Conservation (phyloP, 1,140 invertebrate species). For the Neodiprion lecontei region DNA sequence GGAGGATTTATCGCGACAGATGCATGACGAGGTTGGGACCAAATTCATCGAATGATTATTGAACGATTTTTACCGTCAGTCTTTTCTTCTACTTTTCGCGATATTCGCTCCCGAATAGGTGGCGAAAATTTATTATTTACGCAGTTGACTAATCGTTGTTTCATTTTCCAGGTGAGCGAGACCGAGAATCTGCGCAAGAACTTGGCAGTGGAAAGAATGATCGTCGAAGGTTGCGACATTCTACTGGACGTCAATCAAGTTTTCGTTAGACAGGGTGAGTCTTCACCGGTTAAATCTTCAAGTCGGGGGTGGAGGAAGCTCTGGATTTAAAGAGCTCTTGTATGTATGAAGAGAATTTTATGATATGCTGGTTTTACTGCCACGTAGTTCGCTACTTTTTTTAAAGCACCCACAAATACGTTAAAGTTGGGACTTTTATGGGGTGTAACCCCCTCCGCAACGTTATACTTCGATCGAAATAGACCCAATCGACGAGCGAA, state of each 20-base stretch:
- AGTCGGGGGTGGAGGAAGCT: not conserved
- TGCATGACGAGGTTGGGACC: slow-evolving; percentile 79
- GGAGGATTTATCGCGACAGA: slow-evolving; percentile 85
- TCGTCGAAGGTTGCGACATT: slow-evolving; percentile 94
- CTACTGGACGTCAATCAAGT: slow-evolving; percentile 94
- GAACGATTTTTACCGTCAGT: not conserved
- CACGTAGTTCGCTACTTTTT: too few relatives aligned
- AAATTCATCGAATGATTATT: not conserved
- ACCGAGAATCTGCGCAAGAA: slow-evolving; percentile 95
- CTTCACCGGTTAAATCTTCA: not conserved
- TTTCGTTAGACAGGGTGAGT: slow-evolving; percentile 82
- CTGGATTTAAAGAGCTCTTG: slow-evolving; percentile 1
- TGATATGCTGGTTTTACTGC: too few relatives aligned
- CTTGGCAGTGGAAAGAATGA: slow-evolving; percentile 92
- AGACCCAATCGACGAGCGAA: too few relatives aligned
- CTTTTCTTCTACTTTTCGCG: not conserved
- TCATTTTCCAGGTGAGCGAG: slow-evolving; percentile 79
- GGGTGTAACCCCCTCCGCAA: too few relatives aligned
- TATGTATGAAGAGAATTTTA: too few relatives aligned
- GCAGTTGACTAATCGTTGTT: slow-evolving; percentile 8
- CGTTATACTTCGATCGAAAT: too few relatives aligned
- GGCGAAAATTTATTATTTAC: not conserved
- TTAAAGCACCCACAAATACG: too few relatives aligned
- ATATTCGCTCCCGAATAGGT: not conserved
- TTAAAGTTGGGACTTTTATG: too few relatives aligned